Evolutionary conservation across 1,140 invertebrate genomes (phyloP).

Genomic region (Brachionus rubens): DNA sequence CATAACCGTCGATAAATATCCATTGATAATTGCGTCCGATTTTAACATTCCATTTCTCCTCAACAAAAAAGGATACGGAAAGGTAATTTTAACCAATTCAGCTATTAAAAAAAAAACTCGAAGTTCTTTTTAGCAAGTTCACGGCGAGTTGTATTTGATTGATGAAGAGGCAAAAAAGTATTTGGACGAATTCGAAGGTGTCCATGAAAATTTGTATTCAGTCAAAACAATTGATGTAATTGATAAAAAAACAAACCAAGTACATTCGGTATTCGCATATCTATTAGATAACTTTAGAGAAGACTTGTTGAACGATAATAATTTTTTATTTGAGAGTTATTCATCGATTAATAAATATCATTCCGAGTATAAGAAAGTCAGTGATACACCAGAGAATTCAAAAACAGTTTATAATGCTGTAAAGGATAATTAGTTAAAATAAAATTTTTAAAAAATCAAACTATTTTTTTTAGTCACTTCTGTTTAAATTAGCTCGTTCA

Average conservation of each 20-base stretch:
- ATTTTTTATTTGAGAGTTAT: constrained; percentile 17
- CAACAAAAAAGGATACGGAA: constrained; percentile 42
- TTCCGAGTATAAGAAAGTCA: not conserved
- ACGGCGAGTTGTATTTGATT: constrained; percentile 34
- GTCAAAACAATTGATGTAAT: constrained; percentile 9
- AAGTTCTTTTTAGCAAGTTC: not conserved
- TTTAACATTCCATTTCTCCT: constrained; percentile 43
- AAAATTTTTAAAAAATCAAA: too few species aligned
- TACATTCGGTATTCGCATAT: not conserved
- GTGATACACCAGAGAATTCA: constrained; percentile 12
- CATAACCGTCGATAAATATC: constrained; percentile 29
- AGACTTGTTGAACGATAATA: not conserved
- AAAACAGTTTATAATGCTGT: not conserved
- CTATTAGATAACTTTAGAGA: constrained; percentile 21
- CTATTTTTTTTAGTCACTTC: too few species aligned
- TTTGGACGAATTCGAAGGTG: constrained; percentile 28
- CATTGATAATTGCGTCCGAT: constrained; percentile 24
- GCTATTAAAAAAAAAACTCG: not conserved
- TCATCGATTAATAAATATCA: constrained; percentile 9
- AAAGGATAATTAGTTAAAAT: constrained; percentile 4
- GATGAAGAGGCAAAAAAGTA: constrained; percentile 37
- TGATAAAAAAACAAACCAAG: constrained; percentile 31
- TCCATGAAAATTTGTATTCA: constrained; percentile 41
- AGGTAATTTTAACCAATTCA: not conserved
- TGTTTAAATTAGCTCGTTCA: not conserved